Evolutionary conservation across 2,797 vertebrate species (phyloP), one percentile per base, ranked within the genome.

Genomic region (Syngnathus rostellatus): DNA sequence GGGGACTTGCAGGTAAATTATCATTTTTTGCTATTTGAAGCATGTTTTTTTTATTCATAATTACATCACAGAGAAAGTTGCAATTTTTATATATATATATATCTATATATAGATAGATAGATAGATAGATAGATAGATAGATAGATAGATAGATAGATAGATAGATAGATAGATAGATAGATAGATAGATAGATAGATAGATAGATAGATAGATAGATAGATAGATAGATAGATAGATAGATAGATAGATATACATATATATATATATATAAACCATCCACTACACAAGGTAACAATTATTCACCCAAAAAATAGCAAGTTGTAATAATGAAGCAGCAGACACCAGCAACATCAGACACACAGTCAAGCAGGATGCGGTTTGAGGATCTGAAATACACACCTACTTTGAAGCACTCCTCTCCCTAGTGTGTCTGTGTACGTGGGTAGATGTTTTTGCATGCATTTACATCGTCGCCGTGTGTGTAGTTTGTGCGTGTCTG

Each of bases 391-490:
- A 64, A 46, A 72, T 61, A 68, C 66, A 71, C 66, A 73, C 64
- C 69, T 78, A 71, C 75, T 73, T 74, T 77, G 54, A 74, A 64
- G 69, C 63, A 57, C 67, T 50, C 48, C 62, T 66, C 63, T 64
- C 70, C 71, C 48, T 43, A 37, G 64, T 74, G 65, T 68, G 69
- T 77, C 62, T 53, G 62, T 63, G 54, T 67, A 46, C 45, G 86
- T 84, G 81, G 81, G 81, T 23, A 80, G 77, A 75, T 82, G 78
- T 82, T 80, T 60, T 78, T 76, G 78, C 75, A 79, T 79, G 77
- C 76, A 66, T 79, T 81, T 78, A 70, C 73, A 76, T 75, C 71
- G 72, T 78, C 72, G 51, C 61, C 48, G 59, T 62, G 61, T 66
- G 48, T n/a, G 8, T 53, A 14, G 11, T 45, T 10, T 45, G 43